These are phyloP conservation scores for Boloria euphrosyne DNA, from an alignment of 2,888 invertebrate genomes.

Conservation along the genomic window DNA sequence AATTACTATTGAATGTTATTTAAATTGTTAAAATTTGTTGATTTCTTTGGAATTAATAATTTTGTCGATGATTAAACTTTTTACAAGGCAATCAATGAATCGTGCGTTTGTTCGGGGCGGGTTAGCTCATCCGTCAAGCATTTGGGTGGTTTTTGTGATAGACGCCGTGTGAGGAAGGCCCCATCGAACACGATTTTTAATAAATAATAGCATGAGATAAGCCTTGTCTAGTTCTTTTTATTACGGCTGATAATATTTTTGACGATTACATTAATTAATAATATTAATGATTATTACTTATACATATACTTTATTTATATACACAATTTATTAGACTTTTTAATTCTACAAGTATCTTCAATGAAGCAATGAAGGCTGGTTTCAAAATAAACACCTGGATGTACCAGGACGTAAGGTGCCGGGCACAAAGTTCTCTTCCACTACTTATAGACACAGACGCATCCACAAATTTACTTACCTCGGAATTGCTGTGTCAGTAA, in stretches of 20 bases:
- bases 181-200: slow-evolving; percentile 70
- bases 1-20: slow-evolving; percentile 10
- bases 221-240: slow-evolving; percentile 35
- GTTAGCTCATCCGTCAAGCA: slow-evolving; percentile 79
- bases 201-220: slow-evolving; percentile 70
- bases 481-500: too few species aligned
- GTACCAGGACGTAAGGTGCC: too few species aligned
- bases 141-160: slow-evolving; percentile 78
- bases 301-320: too few species aligned
- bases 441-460: too few species aligned
- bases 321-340: too few species aligned
- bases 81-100: slow-evolving; percentile 77
- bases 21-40: slow-evolving; percentile 23
- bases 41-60: slow-evolving; percentile 48
- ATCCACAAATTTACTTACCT: too few species aligned
- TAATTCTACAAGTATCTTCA: too few species aligned
- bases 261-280: slow-evolving; percentile 13
- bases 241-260: slow-evolving; percentile 5
- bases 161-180: slow-evolving; percentile 70
- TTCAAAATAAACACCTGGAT: too few species aligned
- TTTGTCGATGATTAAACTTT: slow-evolving; percentile 75
- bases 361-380: too few species aligned
- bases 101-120: slow-evolving; percentile 74
- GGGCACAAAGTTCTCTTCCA: too few species aligned
- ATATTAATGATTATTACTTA: slow-evolving; percentile 3